Conservation (phyloP, 1,140 invertebrate genomes). For the Drosophila kohkoa region DNA sequence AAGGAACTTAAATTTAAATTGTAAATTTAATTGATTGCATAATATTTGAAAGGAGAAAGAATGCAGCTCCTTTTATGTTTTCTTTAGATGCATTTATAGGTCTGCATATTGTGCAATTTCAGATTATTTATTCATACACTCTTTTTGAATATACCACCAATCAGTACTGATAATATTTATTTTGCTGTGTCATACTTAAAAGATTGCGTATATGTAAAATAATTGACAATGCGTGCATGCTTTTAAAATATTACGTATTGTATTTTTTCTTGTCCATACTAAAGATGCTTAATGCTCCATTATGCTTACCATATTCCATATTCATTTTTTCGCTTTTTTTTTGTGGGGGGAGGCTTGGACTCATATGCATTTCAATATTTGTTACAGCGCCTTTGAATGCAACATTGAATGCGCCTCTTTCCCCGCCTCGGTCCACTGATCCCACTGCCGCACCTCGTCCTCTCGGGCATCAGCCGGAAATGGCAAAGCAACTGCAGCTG, state of each 20-base stretch:
- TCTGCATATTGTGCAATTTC: neutral
- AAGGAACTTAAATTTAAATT: neutral
- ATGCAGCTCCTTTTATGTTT: neutral
- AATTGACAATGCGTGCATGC: neutral
- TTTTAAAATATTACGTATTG: slow-evolving; percentile 2
- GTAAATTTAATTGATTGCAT: neutral
- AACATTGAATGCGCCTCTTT: slow-evolving; percentile 20
- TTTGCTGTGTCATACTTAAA: neutral
- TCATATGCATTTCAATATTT: slow-evolving; percentile 28
- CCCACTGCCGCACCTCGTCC: neutral
- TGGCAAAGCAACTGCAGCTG: slow-evolving; percentile 43
- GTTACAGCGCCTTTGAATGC: slow-evolving; percentile 26
- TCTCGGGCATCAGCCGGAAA: slow-evolving; percentile 19
- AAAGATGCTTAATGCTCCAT: slow-evolving; percentile 9
- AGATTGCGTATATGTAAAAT: neutral
- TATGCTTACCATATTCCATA: neutral
- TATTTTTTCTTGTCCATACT: neutral
- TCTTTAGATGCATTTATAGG: neutral
- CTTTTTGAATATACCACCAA: neutral
- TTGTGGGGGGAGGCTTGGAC: neutral
- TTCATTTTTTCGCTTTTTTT: neutral
- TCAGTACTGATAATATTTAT: neutral
- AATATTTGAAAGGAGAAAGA: neutral
- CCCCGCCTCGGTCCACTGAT: neutral
- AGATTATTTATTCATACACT: neutral